phyloP scores from a whole-genome alignment of 2,113 vertebrate genomes.

The Mixornis gularis region DNA sequence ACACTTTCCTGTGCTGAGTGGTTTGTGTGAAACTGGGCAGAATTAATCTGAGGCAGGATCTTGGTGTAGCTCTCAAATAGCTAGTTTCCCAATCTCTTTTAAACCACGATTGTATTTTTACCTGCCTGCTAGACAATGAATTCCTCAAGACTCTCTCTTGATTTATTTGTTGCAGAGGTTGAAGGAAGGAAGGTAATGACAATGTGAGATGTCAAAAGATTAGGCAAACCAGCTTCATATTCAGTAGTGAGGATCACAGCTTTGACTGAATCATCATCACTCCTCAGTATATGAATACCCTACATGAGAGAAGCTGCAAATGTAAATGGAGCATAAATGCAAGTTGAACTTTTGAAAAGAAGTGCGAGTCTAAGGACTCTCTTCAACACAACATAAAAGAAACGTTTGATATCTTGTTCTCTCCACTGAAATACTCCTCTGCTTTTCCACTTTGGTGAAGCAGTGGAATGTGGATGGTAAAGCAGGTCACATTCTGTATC shows the following conservation, averaged over 20 bases:
- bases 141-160: neutral
- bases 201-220: neutral
- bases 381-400: neutral
- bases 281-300: neutral
- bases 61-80: neutral
- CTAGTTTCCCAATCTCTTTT: neutral
- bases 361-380: neutral
- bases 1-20: neutral
- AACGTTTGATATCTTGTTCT: neutral
- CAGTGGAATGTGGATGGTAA: neutral
- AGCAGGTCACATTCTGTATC: neutral
- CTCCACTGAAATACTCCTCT: neutral
- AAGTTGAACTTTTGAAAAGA: neutral
- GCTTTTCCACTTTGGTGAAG: neutral
- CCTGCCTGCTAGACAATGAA: neutral
- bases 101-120: neutral
- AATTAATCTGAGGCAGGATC: neutral
- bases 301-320: neutral
- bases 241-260: neutral
- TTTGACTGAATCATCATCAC: neutral
- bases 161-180: neutral
- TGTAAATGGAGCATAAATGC: neutral
- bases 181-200: neutral
- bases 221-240: neutral
- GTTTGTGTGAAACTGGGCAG: neutral